These are phyloP conservation scores for Malurus leucopterus DNA, from an alignment of 2,797 vertebrate genomes.

Conservation along the genomic window DNA sequence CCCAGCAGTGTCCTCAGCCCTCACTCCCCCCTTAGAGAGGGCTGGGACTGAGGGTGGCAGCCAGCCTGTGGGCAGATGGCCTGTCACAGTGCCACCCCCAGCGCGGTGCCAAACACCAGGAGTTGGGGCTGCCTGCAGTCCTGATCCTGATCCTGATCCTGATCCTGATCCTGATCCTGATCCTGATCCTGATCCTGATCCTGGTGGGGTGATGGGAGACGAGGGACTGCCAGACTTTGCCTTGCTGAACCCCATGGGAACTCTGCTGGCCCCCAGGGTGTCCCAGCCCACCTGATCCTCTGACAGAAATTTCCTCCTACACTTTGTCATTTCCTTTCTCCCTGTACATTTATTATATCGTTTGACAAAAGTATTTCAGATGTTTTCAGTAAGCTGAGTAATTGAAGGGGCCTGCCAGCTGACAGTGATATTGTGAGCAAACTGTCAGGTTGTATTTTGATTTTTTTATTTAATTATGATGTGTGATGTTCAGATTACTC, in stretches of 20 bases:
- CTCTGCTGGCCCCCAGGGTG: fast-evolving
- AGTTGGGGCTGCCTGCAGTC: background rate
- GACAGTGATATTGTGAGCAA: background rate
- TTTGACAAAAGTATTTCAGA: background rate
- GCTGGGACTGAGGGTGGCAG: background rate
- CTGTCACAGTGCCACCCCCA: background rate
- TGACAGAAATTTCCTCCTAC: background rate
- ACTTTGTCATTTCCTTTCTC: fast-evolving
- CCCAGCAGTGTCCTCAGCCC: fast-evolving
- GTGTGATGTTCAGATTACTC: background rate
- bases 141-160: background rate
- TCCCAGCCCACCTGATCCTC: fast-evolving
- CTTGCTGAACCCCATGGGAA: background rate
- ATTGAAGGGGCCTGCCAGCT: background rate
- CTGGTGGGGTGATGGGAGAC: background rate
- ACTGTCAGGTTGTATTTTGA: background rate
- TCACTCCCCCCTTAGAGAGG: background rate
- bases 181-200: background rate
- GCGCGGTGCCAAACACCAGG: background rate
- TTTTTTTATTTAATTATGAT: background rate
- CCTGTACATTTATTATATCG: background rate
- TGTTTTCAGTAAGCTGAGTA: background rate
- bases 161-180: background rate
- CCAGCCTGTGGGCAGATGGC: fast-evolving
- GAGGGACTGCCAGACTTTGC: background rate